Evolutionary conservation across 2,888 invertebrate species (phyloP).

Genomic region (Parthenolecanium corni): DNA sequence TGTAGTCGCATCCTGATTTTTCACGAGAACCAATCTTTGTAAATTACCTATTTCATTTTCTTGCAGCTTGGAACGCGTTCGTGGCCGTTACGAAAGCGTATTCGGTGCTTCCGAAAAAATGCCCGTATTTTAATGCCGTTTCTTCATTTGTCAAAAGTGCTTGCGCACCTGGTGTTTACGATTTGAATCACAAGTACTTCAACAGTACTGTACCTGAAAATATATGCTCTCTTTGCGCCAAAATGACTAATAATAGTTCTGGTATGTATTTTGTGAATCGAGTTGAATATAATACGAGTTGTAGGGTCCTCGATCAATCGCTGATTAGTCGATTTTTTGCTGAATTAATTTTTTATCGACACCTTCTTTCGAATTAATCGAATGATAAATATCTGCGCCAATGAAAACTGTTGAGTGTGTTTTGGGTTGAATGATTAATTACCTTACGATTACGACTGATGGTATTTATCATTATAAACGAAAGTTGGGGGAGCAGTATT

Average conservation of each 20-base stretch:
- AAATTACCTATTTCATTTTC: constrained; percentile 43
- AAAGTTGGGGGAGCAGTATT: too few species aligned
- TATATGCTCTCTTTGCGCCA: constrained; percentile 3
- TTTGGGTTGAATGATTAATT: too few species aligned
- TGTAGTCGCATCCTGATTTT: not conserved
- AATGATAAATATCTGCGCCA: too few species aligned
- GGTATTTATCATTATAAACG: too few species aligned
- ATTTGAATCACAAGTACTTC: constrained; percentile 8
- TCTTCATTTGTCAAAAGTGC: constrained; percentile 6
- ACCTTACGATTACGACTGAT: too few species aligned
- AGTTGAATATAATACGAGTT: too few species aligned
- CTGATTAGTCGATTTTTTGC: not conserved
- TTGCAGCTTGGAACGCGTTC: constrained; percentile 10
- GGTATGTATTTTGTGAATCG: not conserved
- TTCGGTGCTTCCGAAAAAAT: not conserved
- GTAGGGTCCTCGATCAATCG: too few species aligned
- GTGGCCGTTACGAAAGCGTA: not conserved
- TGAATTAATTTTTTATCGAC: not conserved
- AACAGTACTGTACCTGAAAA: constrained; percentile 7
- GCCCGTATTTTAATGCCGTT: constrained; percentile 6
- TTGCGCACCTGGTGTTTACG: constrained; percentile 6
- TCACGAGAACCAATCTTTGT: not conserved
- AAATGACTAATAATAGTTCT: not conserved
- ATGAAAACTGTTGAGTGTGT: too few species aligned
- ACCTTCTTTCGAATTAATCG: not conserved